phyloP scores from a whole-genome alignment of 2,797 vertebrate species.

The Cyprinella venusta region DNA sequence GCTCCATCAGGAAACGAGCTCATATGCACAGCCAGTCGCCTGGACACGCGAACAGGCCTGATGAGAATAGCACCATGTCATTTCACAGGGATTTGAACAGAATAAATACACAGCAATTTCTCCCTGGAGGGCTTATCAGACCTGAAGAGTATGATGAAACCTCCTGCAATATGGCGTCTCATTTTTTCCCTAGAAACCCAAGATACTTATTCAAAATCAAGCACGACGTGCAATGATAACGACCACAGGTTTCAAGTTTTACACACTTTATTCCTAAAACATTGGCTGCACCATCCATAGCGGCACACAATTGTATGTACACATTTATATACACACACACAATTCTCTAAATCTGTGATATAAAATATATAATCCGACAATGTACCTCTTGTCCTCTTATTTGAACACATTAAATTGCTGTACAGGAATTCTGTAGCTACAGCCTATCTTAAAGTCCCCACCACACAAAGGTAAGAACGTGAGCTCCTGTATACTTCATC shows the following conservation, averaged over 20 bases:
- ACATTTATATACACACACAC: constrained; percentile 73
- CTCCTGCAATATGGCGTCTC: constrained; percentile 23
- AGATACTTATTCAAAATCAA: constrained; percentile 41
- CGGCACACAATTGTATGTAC: constrained; percentile 85
- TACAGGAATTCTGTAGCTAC: constrained; percentile 98
- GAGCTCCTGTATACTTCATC: constrained; percentile 89
- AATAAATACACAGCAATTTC: constrained; percentile 41
- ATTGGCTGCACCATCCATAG: constrained; percentile 85
- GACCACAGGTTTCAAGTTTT: constrained; percentile 69
- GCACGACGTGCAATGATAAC: constrained; percentile 20
- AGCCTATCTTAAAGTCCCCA: constrained; percentile 96
- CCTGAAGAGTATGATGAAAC: constrained; percentile 47
- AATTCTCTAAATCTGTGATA: constrained; percentile 96
- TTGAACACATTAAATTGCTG: constrained; percentile 99
- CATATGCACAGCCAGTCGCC: constrained; percentile 30
- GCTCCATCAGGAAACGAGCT: constrained; percentile 32
- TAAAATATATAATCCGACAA: constrained; percentile 99
- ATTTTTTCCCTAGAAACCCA: constrained; percentile 22
- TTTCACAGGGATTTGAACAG: constrained; percentile 55
- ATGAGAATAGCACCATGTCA: constrained; percentile 49
- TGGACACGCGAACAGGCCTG: constrained; percentile 5
- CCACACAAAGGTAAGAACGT: constrained; percentile 94
- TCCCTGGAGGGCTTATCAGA: constrained; percentile 38
- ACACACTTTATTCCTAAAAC: constrained; percentile 89
- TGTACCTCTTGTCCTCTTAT: constrained; percentile 92